Evolutionary conservation across 2,888 invertebrate genomes (phyloP).

Genomic region (Stenchaetothrips biformis): DNA sequence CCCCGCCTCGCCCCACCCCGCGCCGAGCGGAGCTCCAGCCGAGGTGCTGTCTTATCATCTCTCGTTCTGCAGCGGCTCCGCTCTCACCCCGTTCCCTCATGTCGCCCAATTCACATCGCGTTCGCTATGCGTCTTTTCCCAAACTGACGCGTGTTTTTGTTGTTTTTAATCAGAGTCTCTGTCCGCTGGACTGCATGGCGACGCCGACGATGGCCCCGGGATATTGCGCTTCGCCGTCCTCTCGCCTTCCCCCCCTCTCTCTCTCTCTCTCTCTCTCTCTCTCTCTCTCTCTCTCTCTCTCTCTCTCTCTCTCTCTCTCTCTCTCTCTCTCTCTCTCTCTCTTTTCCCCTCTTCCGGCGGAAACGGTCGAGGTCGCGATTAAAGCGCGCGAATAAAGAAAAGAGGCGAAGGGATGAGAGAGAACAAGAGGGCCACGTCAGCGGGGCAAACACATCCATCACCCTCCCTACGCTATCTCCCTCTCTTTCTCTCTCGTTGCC

Average conservation of each 20-base stretch:
- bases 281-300: background rate
- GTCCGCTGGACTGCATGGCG: background rate
- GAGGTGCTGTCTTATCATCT: no score
- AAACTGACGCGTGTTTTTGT: no score
- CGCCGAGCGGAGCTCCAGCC: no score
- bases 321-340: background rate
- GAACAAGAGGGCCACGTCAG: constrained; percentile 14
- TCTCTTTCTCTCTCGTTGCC: background rate
- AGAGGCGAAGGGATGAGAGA: no score
- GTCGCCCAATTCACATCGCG: no score
- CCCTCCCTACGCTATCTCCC: constrained; percentile 5
- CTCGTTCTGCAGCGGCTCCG: no score
- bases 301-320: background rate
- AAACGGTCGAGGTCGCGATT: no score
- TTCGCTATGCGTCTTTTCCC: no score
- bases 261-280: background rate
- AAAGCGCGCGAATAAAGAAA: no score
- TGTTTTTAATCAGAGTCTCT: no score
- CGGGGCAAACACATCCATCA: background rate
- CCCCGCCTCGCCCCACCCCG: background rate
- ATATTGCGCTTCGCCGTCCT: background rate
- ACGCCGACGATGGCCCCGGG: constrained; percentile 19
- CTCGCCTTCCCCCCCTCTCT: background rate
- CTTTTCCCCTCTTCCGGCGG: background rate
- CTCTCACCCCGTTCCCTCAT: no score